phyloP scores from a whole-genome alignment of 2,113 vertebrate species.

The Todiramphus chloris region DNA sequence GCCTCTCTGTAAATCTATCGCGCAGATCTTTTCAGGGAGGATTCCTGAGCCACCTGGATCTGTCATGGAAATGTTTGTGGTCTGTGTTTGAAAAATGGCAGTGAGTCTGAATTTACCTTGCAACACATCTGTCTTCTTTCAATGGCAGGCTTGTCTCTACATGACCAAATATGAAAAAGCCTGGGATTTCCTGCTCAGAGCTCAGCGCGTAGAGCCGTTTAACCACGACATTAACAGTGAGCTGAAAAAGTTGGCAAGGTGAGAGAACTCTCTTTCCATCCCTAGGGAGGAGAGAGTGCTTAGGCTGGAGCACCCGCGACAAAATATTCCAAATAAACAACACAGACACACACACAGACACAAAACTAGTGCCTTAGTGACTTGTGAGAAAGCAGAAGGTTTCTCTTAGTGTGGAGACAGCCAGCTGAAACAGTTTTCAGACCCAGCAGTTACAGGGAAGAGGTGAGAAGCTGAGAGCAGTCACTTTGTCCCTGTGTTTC shows the following conservation, averaged over 20 bases:
- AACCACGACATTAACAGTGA: constrained; percentile 87
- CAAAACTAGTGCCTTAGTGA: background rate
- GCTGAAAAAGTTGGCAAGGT: constrained; percentile 84
- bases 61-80: background rate
- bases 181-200: constrained; percentile 80
- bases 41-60: background rate
- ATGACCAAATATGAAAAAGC: constrained; percentile 85
- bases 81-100: rapidly evolving
- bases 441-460: background rate
- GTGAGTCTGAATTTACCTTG: background rate
- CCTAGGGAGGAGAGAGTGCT: background rate
- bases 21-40: background rate
- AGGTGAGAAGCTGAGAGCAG: background rate
- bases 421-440: background rate
- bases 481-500: background rate
- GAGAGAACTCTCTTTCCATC: constrained; percentile 26
- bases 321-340: background rate
- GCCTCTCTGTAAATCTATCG: background rate
- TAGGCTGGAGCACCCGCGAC: background rate
- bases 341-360: background rate
- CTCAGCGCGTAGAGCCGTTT: constrained; percentile 85
- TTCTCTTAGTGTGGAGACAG: background rate
- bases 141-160: constrained; percentile 83
- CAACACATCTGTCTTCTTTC: background rate
- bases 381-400: background rate